A percentile compares a stretch with the other conserved stretches of the same genome.
Conservation (phyloP, 1,140 invertebrate species). For the Drosophila subobscura region DNA sequence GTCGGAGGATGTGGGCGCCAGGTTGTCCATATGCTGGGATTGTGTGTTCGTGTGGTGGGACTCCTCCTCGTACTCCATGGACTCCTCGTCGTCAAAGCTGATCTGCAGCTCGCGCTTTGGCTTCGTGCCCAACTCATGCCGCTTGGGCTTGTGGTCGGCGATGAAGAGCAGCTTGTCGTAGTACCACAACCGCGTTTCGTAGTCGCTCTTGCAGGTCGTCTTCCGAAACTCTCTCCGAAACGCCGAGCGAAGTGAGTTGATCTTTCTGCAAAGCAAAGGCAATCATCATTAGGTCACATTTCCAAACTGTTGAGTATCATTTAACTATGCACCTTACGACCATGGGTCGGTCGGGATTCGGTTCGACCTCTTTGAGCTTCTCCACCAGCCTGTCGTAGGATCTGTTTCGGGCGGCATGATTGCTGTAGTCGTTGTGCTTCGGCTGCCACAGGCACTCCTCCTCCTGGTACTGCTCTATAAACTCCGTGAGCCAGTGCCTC, state of each 20-base stretch:
- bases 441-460: constrained; percentile 83
- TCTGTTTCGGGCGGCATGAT: constrained; percentile 73
- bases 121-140: constrained; percentile 56
- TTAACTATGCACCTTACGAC: constrained; percentile 54
- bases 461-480: constrained; percentile 80
- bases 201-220: constrained; percentile 66
- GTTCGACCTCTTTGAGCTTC: constrained; percentile 80
- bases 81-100: constrained; percentile 71
- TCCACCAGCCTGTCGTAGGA: constrained; percentile 79
- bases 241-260: constrained; percentile 76
- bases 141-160: constrained; percentile 77
- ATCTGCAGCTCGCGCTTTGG: constrained; percentile 69
- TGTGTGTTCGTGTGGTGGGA: constrained; percentile 57
- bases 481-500: constrained; percentile 80
- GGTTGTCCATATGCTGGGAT: constrained; percentile 58
- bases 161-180: constrained; percentile 81
- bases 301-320: not conserved
- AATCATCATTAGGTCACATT: not conserved
- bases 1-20: constrained; percentile 47
- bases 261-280: constrained; percentile 48
- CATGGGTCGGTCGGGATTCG: constrained; percentile 79
- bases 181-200: constrained; percentile 80
- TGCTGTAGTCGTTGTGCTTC: constrained; percentile 82
- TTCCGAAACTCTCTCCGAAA: constrained; percentile 79
- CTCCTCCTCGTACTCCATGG: constrained; percentile 78